Conservation (phyloP, 2,113 vertebrate species). For the Eonycteris spelaea region DNA sequence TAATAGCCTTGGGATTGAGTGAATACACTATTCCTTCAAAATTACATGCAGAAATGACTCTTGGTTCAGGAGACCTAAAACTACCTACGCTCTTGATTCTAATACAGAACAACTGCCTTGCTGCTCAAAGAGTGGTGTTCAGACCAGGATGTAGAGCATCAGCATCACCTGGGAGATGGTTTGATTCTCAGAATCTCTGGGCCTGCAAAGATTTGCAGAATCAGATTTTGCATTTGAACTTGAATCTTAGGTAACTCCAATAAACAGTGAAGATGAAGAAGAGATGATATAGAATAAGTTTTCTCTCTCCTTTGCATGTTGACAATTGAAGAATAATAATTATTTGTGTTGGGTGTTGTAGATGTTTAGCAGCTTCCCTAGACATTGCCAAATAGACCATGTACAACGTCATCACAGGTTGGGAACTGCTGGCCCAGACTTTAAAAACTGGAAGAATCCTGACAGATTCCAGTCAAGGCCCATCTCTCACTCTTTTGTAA, state of each 20-base stretch:
- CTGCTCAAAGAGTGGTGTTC: not conserved
- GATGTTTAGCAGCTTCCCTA: not conserved
- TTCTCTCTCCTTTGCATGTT: not conserved
- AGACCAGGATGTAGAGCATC: not conserved
- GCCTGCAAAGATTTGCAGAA: not conserved
- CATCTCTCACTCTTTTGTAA: not conserved
- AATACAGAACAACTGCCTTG: not conserved
- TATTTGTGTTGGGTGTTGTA: not conserved
- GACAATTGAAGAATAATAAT: too few species aligned
- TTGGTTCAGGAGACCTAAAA: not conserved
- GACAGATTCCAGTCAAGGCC: not conserved
- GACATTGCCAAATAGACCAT: not conserved
- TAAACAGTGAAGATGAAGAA: too few species aligned
- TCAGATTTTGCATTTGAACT: not conserved
- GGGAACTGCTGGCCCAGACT: not conserved
- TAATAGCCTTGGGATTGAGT: too few species aligned
- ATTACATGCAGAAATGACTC: not conserved
- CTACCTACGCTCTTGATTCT: not conserved
- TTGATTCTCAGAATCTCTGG: not conserved
- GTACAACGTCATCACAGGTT: not conserved
- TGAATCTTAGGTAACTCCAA: not conserved
- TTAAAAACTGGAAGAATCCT: not conserved
- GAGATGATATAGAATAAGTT: not conserved
- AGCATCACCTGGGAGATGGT: not conserved
- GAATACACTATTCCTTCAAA: too few species aligned